Evolutionary conservation across 2,797 vertebrate species (phyloP).

Genomic region (Gadopsis marmoratus): DNA sequence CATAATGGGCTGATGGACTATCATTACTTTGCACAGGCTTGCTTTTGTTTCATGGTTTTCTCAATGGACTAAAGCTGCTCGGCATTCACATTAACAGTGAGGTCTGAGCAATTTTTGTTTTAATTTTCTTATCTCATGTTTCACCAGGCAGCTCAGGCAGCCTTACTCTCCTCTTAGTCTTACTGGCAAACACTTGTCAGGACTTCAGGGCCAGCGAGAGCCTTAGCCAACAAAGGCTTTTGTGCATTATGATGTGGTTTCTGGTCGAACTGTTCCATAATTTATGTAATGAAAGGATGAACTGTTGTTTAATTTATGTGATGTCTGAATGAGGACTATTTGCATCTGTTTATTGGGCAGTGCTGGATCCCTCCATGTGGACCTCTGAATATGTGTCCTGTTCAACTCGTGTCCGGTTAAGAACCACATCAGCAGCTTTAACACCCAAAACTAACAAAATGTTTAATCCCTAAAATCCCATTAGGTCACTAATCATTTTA

Average conservation of each 20-base stretch:
- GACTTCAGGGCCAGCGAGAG: slow-evolving; percentile 52
- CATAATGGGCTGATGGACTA: slow-evolving; percentile 46
- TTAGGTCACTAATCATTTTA: slow-evolving; percentile 6
- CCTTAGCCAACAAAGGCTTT: slow-evolving; percentile 65
- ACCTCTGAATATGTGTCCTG: slow-evolving; percentile 35
- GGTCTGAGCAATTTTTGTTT: slow-evolving; percentile 66
- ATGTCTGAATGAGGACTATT: slow-evolving; percentile 59
- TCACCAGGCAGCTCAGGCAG: slow-evolving; percentile 58
- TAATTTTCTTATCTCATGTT: slow-evolving; percentile 68
- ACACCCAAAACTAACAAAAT: slow-evolving; percentile 5
- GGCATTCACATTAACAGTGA: slow-evolving; percentile 60
- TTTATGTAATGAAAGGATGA: slow-evolving; percentile 77
- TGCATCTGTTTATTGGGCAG: slow-evolving; percentile 52
- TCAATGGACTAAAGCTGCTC: slow-evolving; percentile 47
- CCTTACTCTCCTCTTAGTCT: slow-evolving; percentile 44
- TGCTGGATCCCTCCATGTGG: slow-evolving; percentile 32
- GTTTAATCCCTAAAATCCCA: not conserved
- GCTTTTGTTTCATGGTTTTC: slow-evolving; percentile 46
- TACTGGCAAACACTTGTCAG: slow-evolving; percentile 60
- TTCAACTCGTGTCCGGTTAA: slow-evolving; percentile 24
- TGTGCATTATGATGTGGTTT: slow-evolving; percentile 72
- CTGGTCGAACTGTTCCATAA: slow-evolving; percentile 71
- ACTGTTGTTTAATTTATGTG: slow-evolving; percentile 80
- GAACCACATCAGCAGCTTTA: slow-evolving; percentile 29
- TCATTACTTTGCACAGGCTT: slow-evolving; percentile 43